Evolutionary conservation across 2,113 vertebrate genomes (phyloP), one percentile per base, ranked within the genome.

Genomic region (Hucho hucho): DNA sequence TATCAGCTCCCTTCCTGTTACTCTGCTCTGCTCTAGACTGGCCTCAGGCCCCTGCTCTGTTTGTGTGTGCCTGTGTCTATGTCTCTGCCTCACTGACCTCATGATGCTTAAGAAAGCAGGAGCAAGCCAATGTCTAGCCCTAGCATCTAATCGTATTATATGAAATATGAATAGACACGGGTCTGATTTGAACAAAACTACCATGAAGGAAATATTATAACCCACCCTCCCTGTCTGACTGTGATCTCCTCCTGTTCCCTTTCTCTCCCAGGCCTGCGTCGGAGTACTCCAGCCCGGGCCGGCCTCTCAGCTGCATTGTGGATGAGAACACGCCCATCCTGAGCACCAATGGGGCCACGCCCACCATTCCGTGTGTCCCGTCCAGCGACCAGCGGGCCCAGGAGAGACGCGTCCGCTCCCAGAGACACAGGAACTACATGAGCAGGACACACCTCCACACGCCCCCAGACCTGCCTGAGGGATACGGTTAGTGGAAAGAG

Each of bases 381-480:
- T 88, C 92, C 0, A 90, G 90, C 0, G 92, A 98, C 73, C 96
- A 96, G 53, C 94, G 96, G 18, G 90, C 93, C 74, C 95, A 95
- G 1, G 97, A 99, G 90, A 94, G 96, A 72, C 95, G 96, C 70
- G 96, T 98, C 24, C 93, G 98, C 29, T 99, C 98, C 0, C 98
- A 99, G 81, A 92, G 97, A 84, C 98, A 99, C 87, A 93, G 98
- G 82, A 99, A 99, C 92, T 99, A 99, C 89, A 98, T 99, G 98
- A 99, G 98, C 93, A 95, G 98, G 80, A 99, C 98, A 53, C 98
- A 99, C 86, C 93, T 99, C 85, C 98, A 99, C 90, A 98, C 96
- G 6, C 97, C 97, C 24, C 97, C 98, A 0, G 98, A 99, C 87
- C 92, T 99, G 12, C 98, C 97, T 0, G 97, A 99, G 86, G 98